phyloP scores from a whole-genome alignment of 2,113 vertebrate genomes.

The Elephas maximus region DNA sequence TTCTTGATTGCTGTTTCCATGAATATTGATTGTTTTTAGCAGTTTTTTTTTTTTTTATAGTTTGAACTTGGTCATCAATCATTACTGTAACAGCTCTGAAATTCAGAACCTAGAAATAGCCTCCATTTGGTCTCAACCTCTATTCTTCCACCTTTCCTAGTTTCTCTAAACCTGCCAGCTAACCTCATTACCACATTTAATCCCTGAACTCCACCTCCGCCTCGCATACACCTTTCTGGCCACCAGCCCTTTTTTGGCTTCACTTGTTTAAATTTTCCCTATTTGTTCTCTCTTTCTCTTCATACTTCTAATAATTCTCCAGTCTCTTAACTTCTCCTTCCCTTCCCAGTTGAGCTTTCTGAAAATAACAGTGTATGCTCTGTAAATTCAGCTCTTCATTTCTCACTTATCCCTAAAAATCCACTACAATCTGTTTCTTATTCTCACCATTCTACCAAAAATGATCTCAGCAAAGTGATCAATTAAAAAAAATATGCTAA shows the following conservation, averaged over 20 bases:
- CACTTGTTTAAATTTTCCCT: not conserved
- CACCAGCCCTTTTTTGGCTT: not conserved
- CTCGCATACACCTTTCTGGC: not conserved
- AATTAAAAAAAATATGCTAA: not conserved
- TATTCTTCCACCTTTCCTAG: slow-evolving; percentile 1
- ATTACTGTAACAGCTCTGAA: not conserved
- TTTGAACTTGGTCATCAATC: not conserved
- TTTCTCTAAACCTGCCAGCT: not conserved
- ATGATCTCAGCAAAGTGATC: slow-evolving; percentile 31
- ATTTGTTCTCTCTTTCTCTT: slow-evolving; percentile 19
- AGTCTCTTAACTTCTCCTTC: slow-evolving; percentile 9
- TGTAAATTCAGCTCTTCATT: not conserved
- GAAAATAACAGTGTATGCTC: not conserved
- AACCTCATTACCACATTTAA: slow-evolving; percentile 49
- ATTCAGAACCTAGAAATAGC: not conserved
- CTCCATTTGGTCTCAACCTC: slow-evolving; percentile 2
- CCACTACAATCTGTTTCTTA: not conserved
- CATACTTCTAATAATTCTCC: not conserved
- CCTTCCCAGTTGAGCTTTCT: slow-evolving; percentile 11
- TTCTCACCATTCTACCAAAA: slow-evolving; percentile 21
- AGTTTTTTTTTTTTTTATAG: not conserved
- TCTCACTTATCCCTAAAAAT: slow-evolving; percentile 59
- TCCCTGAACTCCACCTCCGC: not conserved
- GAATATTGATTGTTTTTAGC: not conserved
- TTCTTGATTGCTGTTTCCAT: too few relatives aligned